Evolutionary conservation across 2,113 vertebrate species (phyloP).

Genomic region (Nesoenas mayeri): DNA sequence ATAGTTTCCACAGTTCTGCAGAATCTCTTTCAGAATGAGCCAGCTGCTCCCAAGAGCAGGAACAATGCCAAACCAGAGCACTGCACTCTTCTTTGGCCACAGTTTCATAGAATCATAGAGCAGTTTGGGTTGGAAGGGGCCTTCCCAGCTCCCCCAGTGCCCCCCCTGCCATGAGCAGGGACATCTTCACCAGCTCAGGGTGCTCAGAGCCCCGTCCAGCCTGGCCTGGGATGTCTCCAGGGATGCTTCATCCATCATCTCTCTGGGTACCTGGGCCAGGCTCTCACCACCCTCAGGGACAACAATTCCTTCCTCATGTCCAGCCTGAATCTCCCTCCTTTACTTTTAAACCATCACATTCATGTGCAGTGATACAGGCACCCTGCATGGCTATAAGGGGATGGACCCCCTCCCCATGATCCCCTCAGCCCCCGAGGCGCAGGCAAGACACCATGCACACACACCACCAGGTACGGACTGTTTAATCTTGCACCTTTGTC

Average conservation of each 20-base stretch:
- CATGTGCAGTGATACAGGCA: background rate
- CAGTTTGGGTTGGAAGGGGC: no score
- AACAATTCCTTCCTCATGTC: no score
- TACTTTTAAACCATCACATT: no score
- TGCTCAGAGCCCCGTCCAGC: no score
- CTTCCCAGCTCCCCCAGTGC: no score
- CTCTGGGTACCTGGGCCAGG: no score
- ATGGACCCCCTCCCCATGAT: accelerated
- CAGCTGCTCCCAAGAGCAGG: accelerated
- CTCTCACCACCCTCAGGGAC: no score
- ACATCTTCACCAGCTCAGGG: no score
- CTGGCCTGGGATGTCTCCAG: no score
- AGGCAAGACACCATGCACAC: background rate
- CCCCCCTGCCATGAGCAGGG: no score
- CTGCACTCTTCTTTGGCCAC: background rate
- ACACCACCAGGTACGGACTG: background rate
- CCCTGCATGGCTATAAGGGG: accelerated
- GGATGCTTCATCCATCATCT: no score
- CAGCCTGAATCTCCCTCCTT: no score
- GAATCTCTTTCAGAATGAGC: background rate
- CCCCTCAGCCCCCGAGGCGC: background rate
- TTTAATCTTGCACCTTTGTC: conserved; percentile 3
- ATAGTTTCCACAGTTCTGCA: accelerated
- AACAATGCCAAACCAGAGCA: accelerated
- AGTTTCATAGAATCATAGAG: background rate